Percentiles rank a stretch among this genome's conserved stretches.
Conservation (phyloP, 2,888 invertebrate species). For the Drosophila setosimentum region DNA sequence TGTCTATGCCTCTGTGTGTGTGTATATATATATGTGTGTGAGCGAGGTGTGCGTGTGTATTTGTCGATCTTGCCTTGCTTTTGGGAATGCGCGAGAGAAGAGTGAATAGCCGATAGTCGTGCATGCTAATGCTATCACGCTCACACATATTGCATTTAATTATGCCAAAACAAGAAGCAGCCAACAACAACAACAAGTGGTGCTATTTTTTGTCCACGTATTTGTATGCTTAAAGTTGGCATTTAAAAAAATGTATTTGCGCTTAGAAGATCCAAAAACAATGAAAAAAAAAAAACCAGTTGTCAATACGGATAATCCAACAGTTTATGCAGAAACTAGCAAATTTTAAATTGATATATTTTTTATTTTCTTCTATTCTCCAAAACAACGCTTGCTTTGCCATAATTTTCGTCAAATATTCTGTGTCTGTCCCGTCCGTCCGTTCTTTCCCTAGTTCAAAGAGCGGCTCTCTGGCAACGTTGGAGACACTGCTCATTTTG, state of each 20-base stretch:
- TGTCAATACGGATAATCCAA: neutral
- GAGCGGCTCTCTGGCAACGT: constrained; percentile 34
- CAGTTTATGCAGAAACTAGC: neutral
- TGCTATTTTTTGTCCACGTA: constrained; percentile 46
- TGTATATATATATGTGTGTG: neutral
- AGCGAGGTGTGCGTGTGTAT: constrained; percentile 13
- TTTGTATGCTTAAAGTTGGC: constrained; percentile 40
- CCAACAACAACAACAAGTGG: constrained; percentile 75
- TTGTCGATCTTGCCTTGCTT: constrained; percentile 71
- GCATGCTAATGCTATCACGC: constrained; percentile 64
- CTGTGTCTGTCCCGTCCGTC: constrained; percentile 12
- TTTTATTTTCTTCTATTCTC: constrained; percentile 1
- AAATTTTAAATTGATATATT: constrained; percentile 9
- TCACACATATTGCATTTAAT: constrained; percentile 74
- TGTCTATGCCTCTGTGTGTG: constrained; percentile 32
- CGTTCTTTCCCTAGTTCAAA: constrained; percentile 28
- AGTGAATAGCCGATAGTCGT: constrained; percentile 42
- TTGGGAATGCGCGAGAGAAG: constrained; percentile 54
- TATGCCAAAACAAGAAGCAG: constrained; percentile 61
- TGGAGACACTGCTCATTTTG: constrained; percentile 57
- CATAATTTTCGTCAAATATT: constrained; percentile 24
- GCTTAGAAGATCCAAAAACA: constrained; percentile 15
- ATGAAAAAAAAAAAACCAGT: neutral
- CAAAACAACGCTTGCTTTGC: constrained; percentile 6
- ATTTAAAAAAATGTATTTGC: constrained; percentile 58